Base-by-base conservation (phyloP, 2,113 vertebrate genomes). In the Canis aureus region DNA sequence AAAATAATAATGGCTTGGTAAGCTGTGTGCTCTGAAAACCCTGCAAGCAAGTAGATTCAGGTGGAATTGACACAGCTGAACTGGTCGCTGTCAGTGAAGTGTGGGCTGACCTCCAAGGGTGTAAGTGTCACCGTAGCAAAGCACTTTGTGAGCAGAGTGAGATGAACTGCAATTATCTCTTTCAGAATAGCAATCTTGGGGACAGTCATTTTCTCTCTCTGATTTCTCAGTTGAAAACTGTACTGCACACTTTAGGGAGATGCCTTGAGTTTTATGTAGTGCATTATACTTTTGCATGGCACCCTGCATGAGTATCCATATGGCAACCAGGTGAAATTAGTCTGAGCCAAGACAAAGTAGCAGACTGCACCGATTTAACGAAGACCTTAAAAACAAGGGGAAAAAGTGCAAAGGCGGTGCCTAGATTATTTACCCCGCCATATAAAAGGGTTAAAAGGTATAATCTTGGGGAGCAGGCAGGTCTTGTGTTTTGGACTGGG, bases 101-200 rank as follows among this genome's bases (percentile, higher is more conserved):
- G 85, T 94, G 76, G 89, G 64, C 92, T 98, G 78, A 98, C 94
- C 97, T 97, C 97, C 90, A 97, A 96, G 81, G 92, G 96, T 96
- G 86, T 84, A 95, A 98, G 94, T 96, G 85, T 94, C 97, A 96
- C 95, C 79, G 59, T 96, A 93, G 96, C 74, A 96, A 97, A 91
- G 97, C 93, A 94, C 95, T 98, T 97, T 95, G 98, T 95, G 98
- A 98, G 98, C 97, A 97, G 96, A 98, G 97, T 92, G 96, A 97
- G 94, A 88, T 62, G 93, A 98, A 89, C 93, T 97, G 95, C 97
- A 95, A 97, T 98, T 86, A 98, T 98, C 94, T 91, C 79, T 87
- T 95, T 79, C 7, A 10, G 87, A 97, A 91, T 69, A 95, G 94
- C 95, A 95, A 27, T 90, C 95, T 91, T 78, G 60, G 92, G 87